Conservation (phyloP, 2,797 vertebrate species). For the Pangasius mekongensis region DNA sequence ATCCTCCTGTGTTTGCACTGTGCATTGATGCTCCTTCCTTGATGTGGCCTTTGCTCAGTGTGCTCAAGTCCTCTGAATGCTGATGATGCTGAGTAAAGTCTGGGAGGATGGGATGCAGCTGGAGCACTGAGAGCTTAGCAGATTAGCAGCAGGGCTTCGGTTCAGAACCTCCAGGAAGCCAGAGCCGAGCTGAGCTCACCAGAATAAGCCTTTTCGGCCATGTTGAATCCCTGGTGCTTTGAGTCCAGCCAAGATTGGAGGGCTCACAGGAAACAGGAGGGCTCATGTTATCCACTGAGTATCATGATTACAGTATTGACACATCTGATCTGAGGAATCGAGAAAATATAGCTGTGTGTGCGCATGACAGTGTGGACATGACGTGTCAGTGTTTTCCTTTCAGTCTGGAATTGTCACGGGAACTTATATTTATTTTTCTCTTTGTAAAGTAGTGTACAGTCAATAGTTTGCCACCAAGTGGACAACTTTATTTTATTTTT, state of each 20-base stretch:
- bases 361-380: background rate
- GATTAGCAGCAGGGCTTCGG: slow-evolving; percentile 28
- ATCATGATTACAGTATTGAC: slow-evolving; percentile 10
- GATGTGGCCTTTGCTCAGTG: background rate
- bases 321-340: background rate
- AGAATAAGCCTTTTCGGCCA: slow-evolving; percentile 33
- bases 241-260: slow-evolving; percentile 31
- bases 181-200: slow-evolving; percentile 10
- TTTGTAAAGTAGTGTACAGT: background rate
- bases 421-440: background rate
- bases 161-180: slow-evolving; percentile 33
- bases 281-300: slow-evolving; percentile 28
- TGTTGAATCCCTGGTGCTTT: slow-evolving; percentile 38
- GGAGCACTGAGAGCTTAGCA: slow-evolving; percentile 4
- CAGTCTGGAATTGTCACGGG: background rate
- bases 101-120: background rate
- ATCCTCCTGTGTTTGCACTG: background rate
- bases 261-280: slow-evolving; percentile 30
- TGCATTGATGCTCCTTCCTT: background rate
- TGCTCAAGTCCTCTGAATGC: slow-evolving; percentile 3
- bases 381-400: background rate
- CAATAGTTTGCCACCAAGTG: background rate
- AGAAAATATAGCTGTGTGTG: background rate
- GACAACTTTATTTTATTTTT: background rate
- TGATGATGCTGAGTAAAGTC: slow-evolving; percentile 2